Percentiles rank a stretch among this genome's conserved stretches.
phyloP scores from a whole-genome alignment of 2,888 invertebrate species.

The Phasia obesa region DNA sequence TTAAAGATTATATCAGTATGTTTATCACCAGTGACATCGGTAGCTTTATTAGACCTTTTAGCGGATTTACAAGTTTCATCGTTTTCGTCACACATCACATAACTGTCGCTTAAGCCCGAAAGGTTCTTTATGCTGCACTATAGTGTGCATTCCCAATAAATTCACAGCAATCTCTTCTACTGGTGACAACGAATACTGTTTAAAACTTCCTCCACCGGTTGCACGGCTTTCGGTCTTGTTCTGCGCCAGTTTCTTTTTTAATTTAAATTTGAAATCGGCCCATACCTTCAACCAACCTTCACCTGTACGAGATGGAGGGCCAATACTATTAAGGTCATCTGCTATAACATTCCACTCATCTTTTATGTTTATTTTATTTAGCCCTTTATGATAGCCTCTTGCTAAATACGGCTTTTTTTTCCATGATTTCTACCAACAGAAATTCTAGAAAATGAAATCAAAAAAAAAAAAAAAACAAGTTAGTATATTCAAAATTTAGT shows the following conservation, averaged over 20 bases:
- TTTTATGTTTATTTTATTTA: not conserved
- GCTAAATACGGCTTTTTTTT: conserved; percentile 9
- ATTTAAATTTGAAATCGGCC: no score
- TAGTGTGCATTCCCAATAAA: not conserved
- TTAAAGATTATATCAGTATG: no score
- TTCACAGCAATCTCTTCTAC: not conserved
- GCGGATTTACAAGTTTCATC: no score
- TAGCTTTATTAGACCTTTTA: no score
- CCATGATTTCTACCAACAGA: not conserved
- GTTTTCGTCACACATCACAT: no score
- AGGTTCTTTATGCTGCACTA: not conserved
- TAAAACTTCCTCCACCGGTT: not conserved
- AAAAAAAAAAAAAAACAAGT: no score
- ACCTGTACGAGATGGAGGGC: conserved; percentile 11
- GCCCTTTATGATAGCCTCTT: conserved; percentile 2
- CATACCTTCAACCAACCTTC: no score
- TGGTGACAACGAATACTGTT: not conserved
- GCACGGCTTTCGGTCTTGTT: not conserved
- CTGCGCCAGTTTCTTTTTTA: no score
- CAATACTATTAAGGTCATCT: conserved; percentile 15
- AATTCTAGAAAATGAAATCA: no score
- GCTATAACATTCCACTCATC: conserved; percentile 8
- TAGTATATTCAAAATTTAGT: not conserved
- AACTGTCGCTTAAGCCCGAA: not conserved
- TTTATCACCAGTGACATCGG: no score